phyloP scores from a whole-genome alignment of 1,140 invertebrate species.

The Druon quercuslanigerum region DNA sequence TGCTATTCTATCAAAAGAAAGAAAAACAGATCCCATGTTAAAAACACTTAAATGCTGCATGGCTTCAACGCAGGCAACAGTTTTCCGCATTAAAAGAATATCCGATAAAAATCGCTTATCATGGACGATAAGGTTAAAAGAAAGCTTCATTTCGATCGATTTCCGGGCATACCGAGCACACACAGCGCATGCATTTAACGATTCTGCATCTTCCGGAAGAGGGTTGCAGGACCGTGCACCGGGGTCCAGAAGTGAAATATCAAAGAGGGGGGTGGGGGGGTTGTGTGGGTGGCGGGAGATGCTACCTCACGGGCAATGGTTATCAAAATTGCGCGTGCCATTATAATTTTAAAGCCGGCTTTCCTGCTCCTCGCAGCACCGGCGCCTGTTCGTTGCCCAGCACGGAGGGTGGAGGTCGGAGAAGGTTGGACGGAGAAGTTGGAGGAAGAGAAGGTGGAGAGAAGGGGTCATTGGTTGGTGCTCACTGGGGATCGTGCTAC shows the following conservation, averaged over 20 bases:
- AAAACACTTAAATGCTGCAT: not conserved
- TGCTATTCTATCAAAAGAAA: too few species aligned
- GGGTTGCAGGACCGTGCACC: conserved; percentile 44
- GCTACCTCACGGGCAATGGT: conserved; percentile 67
- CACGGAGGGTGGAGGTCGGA: conserved; percentile 57
- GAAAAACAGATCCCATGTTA: too few species aligned
- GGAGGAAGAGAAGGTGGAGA: conserved; percentile 53
- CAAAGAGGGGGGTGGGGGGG: conserved; percentile 49
- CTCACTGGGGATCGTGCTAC: conserved; percentile 61
- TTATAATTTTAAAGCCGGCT: conserved; percentile 76
- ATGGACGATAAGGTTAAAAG: conserved; percentile 44
- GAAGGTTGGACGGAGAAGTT: conserved; percentile 42
- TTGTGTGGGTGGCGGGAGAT: not conserved
- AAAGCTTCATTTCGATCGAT: conserved; percentile 54
- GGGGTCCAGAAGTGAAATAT: conserved; percentile 61
- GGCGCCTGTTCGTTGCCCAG: conserved; percentile 61
- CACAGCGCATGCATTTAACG: conserved; percentile 41
- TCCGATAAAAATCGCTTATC: not conserved
- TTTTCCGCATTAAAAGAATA: not conserved
- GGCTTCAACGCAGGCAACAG: not conserved
- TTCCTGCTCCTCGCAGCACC: conserved; percentile 65
- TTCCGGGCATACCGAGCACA: conserved; percentile 33
- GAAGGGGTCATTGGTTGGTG: conserved; percentile 56
- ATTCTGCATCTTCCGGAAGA: conserved; percentile 47
- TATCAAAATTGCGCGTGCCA: conserved; percentile 76